Evolutionary conservation across 2,797 vertebrate genomes (phyloP), one percentile per base, ranked within the genome.

Genomic region (Alosa sapidissima): DNA sequence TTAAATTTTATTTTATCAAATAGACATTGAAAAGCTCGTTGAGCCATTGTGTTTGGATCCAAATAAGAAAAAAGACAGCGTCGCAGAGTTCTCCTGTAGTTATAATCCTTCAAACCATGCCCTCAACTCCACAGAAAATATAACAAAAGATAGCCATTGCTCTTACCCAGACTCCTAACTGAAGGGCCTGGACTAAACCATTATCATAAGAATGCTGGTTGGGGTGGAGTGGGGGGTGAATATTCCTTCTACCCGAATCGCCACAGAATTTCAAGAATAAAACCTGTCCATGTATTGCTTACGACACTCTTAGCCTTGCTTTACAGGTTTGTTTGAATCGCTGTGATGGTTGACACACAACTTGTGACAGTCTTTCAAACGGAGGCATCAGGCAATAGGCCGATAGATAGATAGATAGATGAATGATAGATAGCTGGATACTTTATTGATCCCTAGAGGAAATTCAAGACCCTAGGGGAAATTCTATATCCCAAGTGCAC

Each of bases 121-220:
- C 92, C 92, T 93, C 92, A 86, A 88, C 93, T 87, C 90, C 91
- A 88, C 89, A 65, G 91, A 93, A 91, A 93, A 86, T 89, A 75
- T 90, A 94, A 95, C 94, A 95, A 95, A 94, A 94, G 94, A 90
- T 94, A 92, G 89, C 93, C 92, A 94, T 93, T 91, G 92, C 93
- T 92, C 93, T 94, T 89, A 91, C 85, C 93, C 92, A 91, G 92
- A 95, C 94, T 95, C 95, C 93, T 94, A 94, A 93, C 93, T 89
- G 93, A 94, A 94, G 93, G 93, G 93, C 91, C 92, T 93, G 94
- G 92, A 93, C 95, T 94, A 93, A 92, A 88, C 91, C 90, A 94
- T 95, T 95, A 95, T 95, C 94, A 95, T 95, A 94, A 94, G 93
- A 95, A 95, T 95, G 93, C 93, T 94, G 92, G 92, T 93, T 92